Evolutionary conservation across 2,797 vertebrate species (phyloP), one percentile per base, ranked within the genome.

Genomic region (Oreortyx pictus): DNA sequence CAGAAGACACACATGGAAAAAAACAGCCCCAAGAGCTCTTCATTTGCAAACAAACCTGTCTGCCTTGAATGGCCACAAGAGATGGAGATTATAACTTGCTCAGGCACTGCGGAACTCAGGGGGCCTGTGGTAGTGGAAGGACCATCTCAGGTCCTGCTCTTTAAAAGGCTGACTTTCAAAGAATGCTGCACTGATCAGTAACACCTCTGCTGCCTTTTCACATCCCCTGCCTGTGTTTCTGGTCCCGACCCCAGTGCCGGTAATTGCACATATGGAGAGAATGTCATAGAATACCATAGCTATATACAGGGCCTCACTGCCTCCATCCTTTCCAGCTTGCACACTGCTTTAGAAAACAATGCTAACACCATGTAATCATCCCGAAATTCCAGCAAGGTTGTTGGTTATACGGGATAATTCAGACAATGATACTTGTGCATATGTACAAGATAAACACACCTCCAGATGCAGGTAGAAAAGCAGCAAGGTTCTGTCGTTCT

Each of bases 331-430:
- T 90, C 50, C 17, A 59, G 12, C 64, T 61, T 31, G 6, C 50
- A 62, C 0, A 0, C 46, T n/a, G 43, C 50, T 86, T 49, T 47
- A 50, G 44, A 61, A 79, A 82, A 61, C 23, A 54, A 22, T 25
- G 27, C 7, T 35, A 39, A 59, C 54, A 44, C 39, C 80, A 88
- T 71, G 31, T 24, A 88, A 77, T 41, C 41, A 41, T 56, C 11
- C 56, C 76, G 67, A 80, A 81, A 83, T 27, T 35, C 23, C 41
- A 57, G 22, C 0, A 2, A 80, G 35, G 23, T n/a, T 60, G 37
- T 54, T 89, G 35, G 39, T 33, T 90, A 94, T 89, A 59, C 62
- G 67, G 44, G 29, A 16, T 49, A 71, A 14, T 80, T 88, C 47
- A 86, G 31, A 77, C 52, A 86, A 35, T 23, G 84, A 44, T 19